Percentiles rank a stretch among this genome's conserved stretches.
These are phyloP conservation scores for Opisthocomus hoazin DNA, from an alignment of 2,113 vertebrate genomes.

Conservation along the genomic window DNA sequence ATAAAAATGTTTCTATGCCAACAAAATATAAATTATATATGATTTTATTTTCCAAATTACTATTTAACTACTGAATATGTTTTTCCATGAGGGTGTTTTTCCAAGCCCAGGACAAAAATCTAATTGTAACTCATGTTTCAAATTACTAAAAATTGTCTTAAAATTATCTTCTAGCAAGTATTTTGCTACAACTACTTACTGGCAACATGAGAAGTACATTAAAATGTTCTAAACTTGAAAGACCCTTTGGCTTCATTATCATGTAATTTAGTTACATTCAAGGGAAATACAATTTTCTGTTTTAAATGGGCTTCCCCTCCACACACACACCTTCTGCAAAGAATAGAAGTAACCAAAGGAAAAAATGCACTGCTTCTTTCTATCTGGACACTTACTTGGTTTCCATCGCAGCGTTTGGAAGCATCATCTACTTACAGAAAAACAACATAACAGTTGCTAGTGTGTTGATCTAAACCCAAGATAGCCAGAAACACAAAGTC, in stretches of 20 bases:
- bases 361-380: not conserved
- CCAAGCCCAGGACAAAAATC: constrained; percentile 27
- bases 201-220: not conserved
- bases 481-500: not conserved
- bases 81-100: not conserved
- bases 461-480: not conserved
- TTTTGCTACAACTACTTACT: constrained; percentile 13
- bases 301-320: not conserved
- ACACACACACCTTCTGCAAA: not conserved
- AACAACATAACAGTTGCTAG: not conserved
- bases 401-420: not conserved
- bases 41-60: not conserved
- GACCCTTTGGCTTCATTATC: not conserved
- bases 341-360: not conserved
- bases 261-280: not conserved
- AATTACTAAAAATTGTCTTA: constrained; percentile 39
- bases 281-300: not conserved
- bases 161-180: constrained; percentile 6
- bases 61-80: not conserved
- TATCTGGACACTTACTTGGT: not conserved
- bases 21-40: not conserved
- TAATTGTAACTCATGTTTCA: constrained; percentile 34
- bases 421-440: not conserved
- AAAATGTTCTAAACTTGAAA: not conserved
- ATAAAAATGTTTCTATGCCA: constrained; percentile 21